phyloP scores from a whole-genome alignment of 2,113 vertebrate species.

The Apistogramma diplotaenia region DNA sequence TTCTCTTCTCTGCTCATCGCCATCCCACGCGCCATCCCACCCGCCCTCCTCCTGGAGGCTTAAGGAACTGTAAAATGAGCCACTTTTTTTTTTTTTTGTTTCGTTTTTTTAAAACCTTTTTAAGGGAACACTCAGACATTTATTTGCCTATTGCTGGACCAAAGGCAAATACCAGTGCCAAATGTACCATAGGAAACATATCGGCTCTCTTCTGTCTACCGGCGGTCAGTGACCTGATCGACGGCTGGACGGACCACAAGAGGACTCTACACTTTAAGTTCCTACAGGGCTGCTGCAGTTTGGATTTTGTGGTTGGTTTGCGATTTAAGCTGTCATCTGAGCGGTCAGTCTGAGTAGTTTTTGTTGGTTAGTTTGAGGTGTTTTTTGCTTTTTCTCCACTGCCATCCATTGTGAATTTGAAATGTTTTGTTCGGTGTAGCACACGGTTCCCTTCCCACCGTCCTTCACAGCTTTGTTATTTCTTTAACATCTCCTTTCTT shows the following conservation, averaged over 20 bases:
- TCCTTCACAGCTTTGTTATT: background rate
- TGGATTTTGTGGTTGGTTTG: conserved; percentile 49
- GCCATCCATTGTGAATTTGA: conserved; percentile 8
- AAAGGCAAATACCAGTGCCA: conserved; percentile 99
- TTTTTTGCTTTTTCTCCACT: conserved; percentile 14
- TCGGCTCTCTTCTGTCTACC: conserved; percentile 58
- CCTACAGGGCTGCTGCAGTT: conserved; percentile 67
- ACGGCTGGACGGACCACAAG: conserved; percentile 27
- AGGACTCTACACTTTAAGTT: conserved; percentile 36
- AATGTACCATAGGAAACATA: conserved; percentile 91
- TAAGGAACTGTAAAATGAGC: conserved; percentile 60
- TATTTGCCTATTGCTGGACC: conserved; percentile 99
- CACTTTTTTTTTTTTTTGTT: conserved; percentile 38
- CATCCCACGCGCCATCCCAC: conserved; percentile 51
- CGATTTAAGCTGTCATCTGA: conserved; percentile 13
- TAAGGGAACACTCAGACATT: conserved; percentile 73
- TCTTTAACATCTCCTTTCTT: background rate
- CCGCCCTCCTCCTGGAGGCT: conserved; percentile 53
- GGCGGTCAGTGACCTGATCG: conserved; percentile 47
- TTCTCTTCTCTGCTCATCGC: conserved; percentile 60
- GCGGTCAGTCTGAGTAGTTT: background rate
- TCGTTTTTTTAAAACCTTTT: conserved; percentile 51
- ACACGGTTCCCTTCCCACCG: background rate
- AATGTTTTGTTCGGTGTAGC: conserved; percentile 20
- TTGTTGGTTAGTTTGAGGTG: conserved; percentile 11